Evolutionary conservation across 2,797 vertebrate species (phyloP).

Genomic region (Aeoliscus strigatus): DNA sequence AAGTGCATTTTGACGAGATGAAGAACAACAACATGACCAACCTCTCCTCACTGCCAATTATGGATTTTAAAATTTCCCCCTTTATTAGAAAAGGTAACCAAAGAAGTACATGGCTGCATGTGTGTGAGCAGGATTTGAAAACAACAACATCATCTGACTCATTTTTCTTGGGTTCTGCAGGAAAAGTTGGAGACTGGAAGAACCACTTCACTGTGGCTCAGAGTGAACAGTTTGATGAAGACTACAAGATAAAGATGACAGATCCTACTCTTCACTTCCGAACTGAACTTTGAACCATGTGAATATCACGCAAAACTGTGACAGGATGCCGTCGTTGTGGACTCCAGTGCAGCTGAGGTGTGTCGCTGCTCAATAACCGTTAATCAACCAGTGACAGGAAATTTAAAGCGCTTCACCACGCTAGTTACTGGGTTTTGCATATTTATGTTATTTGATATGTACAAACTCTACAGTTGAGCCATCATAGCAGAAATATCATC

Average conservation of each 20-base stretch:
- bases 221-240: slow-evolving; percentile 63
- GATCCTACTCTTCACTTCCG: slow-evolving; percentile 38
- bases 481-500: too few species aligned
- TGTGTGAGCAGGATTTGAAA: background rate
- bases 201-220: slow-evolving; percentile 64
- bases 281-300: slow-evolving; percentile 32
- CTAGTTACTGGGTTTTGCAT: too few species aligned
- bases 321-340: too few species aligned
- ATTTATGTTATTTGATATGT: too few species aligned
- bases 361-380: too few species aligned
- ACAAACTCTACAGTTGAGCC: too few species aligned
- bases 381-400: too few species aligned
- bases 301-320: too few species aligned
- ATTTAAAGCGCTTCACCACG: too few species aligned
- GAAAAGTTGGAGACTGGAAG: slow-evolving; percentile 73
- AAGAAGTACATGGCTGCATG: background rate
- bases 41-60: slow-evolving; percentile 38
- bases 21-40: slow-evolving; percentile 62
- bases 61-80: slow-evolving; percentile 75
- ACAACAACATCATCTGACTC: background rate
- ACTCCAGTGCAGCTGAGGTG: too few species aligned
- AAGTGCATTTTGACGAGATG: slow-evolving; percentile 79
- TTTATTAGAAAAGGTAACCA: slow-evolving; percentile 86
- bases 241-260: slow-evolving; percentile 63
- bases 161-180: slow-evolving; percentile 27